These are phyloP conservation scores for Ichneumon xanthorius DNA, from an alignment of 2,888 invertebrate species.

Conservation along the genomic window DNA sequence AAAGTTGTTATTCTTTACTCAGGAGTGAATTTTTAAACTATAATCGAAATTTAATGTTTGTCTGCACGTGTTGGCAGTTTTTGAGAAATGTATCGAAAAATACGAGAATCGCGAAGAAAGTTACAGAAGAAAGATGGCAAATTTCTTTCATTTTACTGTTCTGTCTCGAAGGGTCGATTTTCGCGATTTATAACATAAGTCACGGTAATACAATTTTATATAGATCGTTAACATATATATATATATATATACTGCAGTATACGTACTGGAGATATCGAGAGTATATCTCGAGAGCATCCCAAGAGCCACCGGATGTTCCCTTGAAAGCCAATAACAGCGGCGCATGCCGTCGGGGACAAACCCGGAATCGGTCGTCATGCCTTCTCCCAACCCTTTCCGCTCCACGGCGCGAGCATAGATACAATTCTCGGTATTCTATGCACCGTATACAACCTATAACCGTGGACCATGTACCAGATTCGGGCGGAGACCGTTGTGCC, in stretches of 20 bases:
- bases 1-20: too few relatives aligned
- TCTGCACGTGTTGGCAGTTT: too few relatives aligned
- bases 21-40: too few relatives aligned
- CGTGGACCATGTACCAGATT: slow-evolving; percentile 29
- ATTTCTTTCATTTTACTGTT: slow-evolving; percentile 1
- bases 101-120: background rate
- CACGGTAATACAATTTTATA: slow-evolving; percentile 10
- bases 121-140: background rate
- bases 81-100: background rate
- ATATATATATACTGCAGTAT: background rate
- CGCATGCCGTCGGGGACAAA: slow-evolving; percentile 28
- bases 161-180: background rate
- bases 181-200: background rate
- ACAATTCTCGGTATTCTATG: slow-evolving; percentile 54
- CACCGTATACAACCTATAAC: slow-evolving; percentile 29
- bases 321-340: slow-evolving; percentile 63
- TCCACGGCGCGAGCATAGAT: slow-evolving; percentile 53
- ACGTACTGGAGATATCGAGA: slow-evolving; percentile 31
- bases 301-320: slow-evolving; percentile 64
- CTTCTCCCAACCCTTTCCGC: slow-evolving; percentile 47
- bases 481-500: slow-evolving; percentile 23
- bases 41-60: too few relatives aligned
- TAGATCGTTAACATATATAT: slow-evolving; percentile 5
- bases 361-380: slow-evolving; percentile 50
- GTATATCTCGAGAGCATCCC: slow-evolving; percentile 48